Percentiles rank a stretch among this genome's conserved stretches.
phyloP scores from a whole-genome alignment of 2,888 invertebrate species.

The Sussaba pulchella region DNA sequence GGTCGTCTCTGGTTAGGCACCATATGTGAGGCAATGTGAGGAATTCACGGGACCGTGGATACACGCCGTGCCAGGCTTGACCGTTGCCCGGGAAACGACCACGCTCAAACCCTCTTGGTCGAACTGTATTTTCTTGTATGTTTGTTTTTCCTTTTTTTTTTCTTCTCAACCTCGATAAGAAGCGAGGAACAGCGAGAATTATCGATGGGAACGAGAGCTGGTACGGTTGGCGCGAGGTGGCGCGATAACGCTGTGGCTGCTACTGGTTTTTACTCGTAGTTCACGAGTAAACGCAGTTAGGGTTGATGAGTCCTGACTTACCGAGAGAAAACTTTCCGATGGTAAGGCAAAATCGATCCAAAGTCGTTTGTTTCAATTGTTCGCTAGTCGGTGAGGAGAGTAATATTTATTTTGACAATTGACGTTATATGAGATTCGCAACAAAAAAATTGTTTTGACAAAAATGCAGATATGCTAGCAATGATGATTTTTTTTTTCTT shows the following conservation, averaged over 20 bases:
- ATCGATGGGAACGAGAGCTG: conserved; percentile 48
- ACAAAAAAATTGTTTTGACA: too few species aligned
- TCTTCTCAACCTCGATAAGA: conserved; percentile 49
- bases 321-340: conserved; percentile 26
- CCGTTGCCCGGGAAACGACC: conserved; percentile 56
- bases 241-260: conserved; percentile 47
- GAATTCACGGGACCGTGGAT: background rate
- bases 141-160: background rate
- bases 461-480: too few species aligned
- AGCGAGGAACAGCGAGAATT: conserved; percentile 20
- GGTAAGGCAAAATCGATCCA: conserved; percentile 16
- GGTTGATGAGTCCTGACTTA: conserved; percentile 48
- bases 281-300: background rate
- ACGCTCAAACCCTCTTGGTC: conserved; percentile 16
- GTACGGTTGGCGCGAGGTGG: conserved; percentile 52
- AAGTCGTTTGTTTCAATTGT: background rate
- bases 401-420: background rate
- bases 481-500: too few species aligned
- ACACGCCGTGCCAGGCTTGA: background rate
- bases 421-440: too few species aligned
- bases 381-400: too few species aligned
- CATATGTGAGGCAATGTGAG: background rate
- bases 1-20: conserved; percentile 16
- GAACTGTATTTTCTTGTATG: conserved; percentile 7
- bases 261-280: background rate